Evolutionary conservation across 2,113 vertebrate species (phyloP), one percentile per base, ranked within the genome.

Genomic region (Sus scrofa): DNA sequence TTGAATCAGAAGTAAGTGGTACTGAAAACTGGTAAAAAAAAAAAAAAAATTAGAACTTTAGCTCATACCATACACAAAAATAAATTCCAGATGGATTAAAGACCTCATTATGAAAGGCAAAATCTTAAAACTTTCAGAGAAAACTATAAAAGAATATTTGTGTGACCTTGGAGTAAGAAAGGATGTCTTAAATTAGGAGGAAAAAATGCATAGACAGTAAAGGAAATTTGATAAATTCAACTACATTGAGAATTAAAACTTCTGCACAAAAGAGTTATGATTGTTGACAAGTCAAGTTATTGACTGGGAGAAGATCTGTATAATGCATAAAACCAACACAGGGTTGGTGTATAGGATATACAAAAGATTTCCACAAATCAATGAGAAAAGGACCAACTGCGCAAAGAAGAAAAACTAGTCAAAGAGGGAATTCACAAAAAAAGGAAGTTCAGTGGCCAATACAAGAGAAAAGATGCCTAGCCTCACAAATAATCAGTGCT

Each of bases 11-110:
- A 96, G 22, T 74, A 92, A 91, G 26, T 86, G 56, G 20, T 71
- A 18, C 37, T 75, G 34, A 94, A 95, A 92, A 81, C 32, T 44
- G 44, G 44, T 44, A n/a, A n/a, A 44, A 44, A 44, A 44, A 44
- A 44, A 44, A 27, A n/a, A 96, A 93, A 95, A 54, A 83, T 62
- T 78, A 86, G 30, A 71, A 79, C 94, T 88, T 13, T 71, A 63
- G 82, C 16, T 93, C 68, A 39, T 60, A 26, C 11, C 16, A 67
- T 20, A 92, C 34, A 88, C 7, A 71, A 91, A 94, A 95, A 83
- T 30, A 81, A 90, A 67, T 85, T 85, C 22, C 71, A 84, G 54
- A 75, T 60, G 37, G 54, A 89, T n/a, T 91, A 62, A 91, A 93
- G 37, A 78, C 24, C 26, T 85, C 24, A 37, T 74, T 89, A 65